Evolutionary conservation across 2,888 invertebrate genomes (phyloP), one percentile per base, ranked within the genome.

Genomic region (Thecocarcelia acutangulata): DNA sequence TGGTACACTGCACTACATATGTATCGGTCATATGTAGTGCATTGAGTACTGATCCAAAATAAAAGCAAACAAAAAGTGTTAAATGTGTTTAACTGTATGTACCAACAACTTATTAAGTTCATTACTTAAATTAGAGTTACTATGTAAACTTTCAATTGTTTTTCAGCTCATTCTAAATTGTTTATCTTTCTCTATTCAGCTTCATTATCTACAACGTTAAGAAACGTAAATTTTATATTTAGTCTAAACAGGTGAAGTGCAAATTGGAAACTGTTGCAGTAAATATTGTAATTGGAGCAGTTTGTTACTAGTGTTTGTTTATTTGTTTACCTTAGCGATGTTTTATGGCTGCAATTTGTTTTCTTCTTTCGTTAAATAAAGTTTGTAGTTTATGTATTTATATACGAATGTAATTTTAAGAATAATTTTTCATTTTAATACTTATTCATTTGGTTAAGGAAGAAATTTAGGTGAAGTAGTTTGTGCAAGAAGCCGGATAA

Each of bases 401-500:
- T 50, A 46, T 33, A 63, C 46, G 56, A 46, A 58, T 59, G 70
- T 56, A 46, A 33, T 1, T 33, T 33, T 33, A 8, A 33, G 9
- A 21, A 46, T 56, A 56, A 56, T 66, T 59, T 72, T 72, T 66
- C 54, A 68, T 72, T 61, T 50, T 48, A 70, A 48, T 58, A 19
- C 11, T 42, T 59, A 33, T 12, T 28, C 33, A 33, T 42, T 8
- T n/a, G 13, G 12, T 21, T 52, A 21, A 66, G 19, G 24, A 42
- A 5, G 37, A 9, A 4, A 9, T 19, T 40, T 28, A 15, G 13
- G 64, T 37, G n/a, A 2, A 5, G 21, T 2, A 13, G 24, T 19
- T n/a, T 19, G 69, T 46, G 54, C 21, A 69, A 64, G 59, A 50
- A 63, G 61, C 84, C 68, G 58, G 83, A 84, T 83, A 86, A 85